Evolutionary conservation across 2,113 vertebrate species (phyloP), one percentile per base, ranked within the genome.

Genomic region (Pithys albifrons): DNA sequence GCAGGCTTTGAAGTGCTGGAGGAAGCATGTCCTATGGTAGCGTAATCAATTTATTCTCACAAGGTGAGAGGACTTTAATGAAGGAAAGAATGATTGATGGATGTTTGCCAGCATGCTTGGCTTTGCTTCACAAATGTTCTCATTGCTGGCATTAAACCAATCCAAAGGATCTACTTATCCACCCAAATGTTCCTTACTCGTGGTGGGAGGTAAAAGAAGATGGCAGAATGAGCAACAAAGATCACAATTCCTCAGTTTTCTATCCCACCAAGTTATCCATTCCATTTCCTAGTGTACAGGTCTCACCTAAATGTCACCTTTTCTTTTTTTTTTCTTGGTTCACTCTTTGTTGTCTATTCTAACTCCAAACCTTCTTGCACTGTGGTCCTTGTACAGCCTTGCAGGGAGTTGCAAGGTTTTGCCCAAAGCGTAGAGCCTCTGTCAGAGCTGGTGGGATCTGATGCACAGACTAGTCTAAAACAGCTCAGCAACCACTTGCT

Each of bases 51-150:
- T 96, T 93, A 91, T 95, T 81, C 93, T 97, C 91, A 96, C 69
- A 96, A 96, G 93, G 95, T 95, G 93, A 96, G 93, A 95, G 72
- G 83, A 77, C 72, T 96, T 95, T 92, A 96, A 96, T 96, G 93
- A 95, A 96, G 89, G 74, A 72, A 95, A 87, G 91, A 80, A 94
- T 87, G 94, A 97, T 92, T 52, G n/a, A 61, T 84, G 94, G 93
- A 91, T 75, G 73, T 64, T 91, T 95, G 93, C 96, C 96, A 96
- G 93, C 52, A 89, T 43, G 61, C 41, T 91, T 95, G 93, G 95
- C 85, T 93, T 90, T 84, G 65, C 83, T 96, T 95, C 83, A 85
- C 62, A 91, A 84, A 95, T 94, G 88, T 84, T 97, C 83, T 94
- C 85, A 95, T 69, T 81, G 66, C 91, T 95, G 93, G 86, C 86